Evolutionary conservation across 2,113 vertebrate species (phyloP).

Genomic region (Prinia subflava): DNA sequence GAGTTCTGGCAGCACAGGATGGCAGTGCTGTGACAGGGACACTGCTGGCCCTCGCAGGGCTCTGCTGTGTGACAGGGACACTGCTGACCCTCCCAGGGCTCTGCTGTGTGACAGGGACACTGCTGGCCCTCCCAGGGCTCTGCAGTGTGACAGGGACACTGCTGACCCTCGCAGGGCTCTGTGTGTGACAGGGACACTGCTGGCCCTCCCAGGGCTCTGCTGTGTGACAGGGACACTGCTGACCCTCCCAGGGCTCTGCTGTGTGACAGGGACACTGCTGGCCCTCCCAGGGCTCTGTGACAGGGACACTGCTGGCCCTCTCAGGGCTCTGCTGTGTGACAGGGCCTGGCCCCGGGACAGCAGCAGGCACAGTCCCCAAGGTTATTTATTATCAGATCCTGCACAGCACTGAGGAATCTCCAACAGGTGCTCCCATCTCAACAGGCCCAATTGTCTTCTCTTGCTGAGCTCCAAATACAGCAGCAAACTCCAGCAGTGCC

Average conservation of each 20-base stretch:
- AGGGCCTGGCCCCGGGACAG: not conserved
- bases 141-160: not conserved
- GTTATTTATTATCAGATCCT: not conserved
- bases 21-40: not conserved
- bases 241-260: not conserved
- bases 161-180: not conserved
- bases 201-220: not conserved
- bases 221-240: not conserved
- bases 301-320: not conserved
- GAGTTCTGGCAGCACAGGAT: not conserved
- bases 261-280: not conserved
- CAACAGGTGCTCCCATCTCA: not conserved
- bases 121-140: not conserved
- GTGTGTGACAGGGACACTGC: fast-evolving
- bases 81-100: not conserved
- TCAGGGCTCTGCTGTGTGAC: not conserved
- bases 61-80: not conserved
- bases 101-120: not conserved
- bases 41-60: not conserved
- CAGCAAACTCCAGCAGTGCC: not conserved
- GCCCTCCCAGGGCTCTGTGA: not conserved
- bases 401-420: not conserved
- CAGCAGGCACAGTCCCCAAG: not conserved
- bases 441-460: not conserved
- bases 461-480: not conserved